Evolutionary conservation across 2,797 vertebrate genomes (phyloP).

Genomic region (Brachymystax lenok): DNA sequence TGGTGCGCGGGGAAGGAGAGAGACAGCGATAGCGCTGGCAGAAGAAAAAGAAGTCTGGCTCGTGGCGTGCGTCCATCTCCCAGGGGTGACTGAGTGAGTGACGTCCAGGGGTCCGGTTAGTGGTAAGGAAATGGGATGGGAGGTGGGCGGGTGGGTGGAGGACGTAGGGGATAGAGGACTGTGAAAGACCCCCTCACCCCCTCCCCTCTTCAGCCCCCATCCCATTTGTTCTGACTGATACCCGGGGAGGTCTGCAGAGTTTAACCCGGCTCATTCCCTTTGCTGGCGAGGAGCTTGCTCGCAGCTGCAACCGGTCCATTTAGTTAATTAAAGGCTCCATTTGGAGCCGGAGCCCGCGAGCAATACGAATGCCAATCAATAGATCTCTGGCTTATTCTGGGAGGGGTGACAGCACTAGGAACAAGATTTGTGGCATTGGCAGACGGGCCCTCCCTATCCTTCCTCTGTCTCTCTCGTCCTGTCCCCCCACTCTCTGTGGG

Average conservation of each 20-base stretch:
- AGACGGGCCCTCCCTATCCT: constrained; percentile 45
- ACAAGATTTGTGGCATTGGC: constrained; percentile 64
- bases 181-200: constrained; percentile 19
- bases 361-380: constrained; percentile 80
- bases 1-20: constrained; percentile 40
- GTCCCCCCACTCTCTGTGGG: constrained; percentile 13
- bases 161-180: constrained; percentile 16
- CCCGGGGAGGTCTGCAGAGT: constrained; percentile 59
- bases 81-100: constrained; percentile 35
- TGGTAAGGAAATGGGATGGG: constrained; percentile 12
- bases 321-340: constrained; percentile 88
- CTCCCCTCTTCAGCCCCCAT: constrained; percentile 9
- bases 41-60: constrained; percentile 14
- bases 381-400: constrained; percentile 74
- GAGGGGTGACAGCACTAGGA: constrained; percentile 52
- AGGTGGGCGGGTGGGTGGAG: constrained; percentile 6
- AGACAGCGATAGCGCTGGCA: constrained; percentile 11
- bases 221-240: constrained; percentile 61
- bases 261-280: constrained; percentile 72
- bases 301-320: constrained; percentile 80
- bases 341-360: constrained; percentile 77
- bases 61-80: constrained; percentile 22
- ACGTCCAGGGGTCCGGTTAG: constrained; percentile 23
- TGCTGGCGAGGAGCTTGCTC: constrained; percentile 50
- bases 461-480: constrained; percentile 56